Percentiles rank a stretch among this genome's conserved stretches.
Conservation (phyloP, 2,888 invertebrate genomes). For the Sipha maydis region DNA sequence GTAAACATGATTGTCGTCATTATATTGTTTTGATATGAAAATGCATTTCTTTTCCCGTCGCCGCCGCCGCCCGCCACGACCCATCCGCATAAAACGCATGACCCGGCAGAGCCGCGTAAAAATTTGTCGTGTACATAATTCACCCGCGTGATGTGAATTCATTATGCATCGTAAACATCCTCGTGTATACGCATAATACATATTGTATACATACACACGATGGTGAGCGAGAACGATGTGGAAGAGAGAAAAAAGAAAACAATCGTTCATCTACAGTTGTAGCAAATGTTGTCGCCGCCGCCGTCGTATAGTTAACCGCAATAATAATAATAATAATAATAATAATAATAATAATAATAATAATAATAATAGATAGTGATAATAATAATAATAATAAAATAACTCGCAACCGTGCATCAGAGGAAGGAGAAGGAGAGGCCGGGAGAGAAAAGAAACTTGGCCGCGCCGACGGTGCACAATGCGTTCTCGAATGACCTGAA, state of each 20-base stretch:
- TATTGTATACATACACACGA: not conserved
- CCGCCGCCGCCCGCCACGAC: not conserved
- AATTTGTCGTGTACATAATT: slow-evolving; percentile 2
- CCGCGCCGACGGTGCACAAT: not conserved
- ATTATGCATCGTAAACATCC: not conserved
- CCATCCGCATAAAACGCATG: not conserved
- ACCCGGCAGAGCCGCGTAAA: not conserved
- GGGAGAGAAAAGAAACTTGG: slow-evolving; percentile 41
- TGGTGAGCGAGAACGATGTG: not conserved
- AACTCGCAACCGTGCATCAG: not conserved
- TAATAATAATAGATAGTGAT: slow-evolving; percentile 32
- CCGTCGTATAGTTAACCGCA: slow-evolving; percentile 26
- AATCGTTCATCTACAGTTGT: slow-evolving; percentile 30
- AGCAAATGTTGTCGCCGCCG: slow-evolving; percentile 30
- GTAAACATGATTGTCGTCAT: not conserved
- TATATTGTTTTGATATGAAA: not conserved
- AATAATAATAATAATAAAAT: slow-evolving; percentile 34
- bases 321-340: slow-evolving; percentile 32
- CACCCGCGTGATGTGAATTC: not conserved
- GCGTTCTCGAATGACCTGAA: slow-evolving; percentile 47
- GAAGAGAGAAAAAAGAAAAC: not conserved
- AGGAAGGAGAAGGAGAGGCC: not conserved
- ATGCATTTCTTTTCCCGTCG: not conserved
- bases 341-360: slow-evolving; percentile 28
- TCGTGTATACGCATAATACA: not conserved